Percentiles rank a stretch among this genome's conserved stretches.
Evolutionary conservation across 2,797 vertebrate genomes (phyloP).

Genomic region (Staurois parvus): DNA sequence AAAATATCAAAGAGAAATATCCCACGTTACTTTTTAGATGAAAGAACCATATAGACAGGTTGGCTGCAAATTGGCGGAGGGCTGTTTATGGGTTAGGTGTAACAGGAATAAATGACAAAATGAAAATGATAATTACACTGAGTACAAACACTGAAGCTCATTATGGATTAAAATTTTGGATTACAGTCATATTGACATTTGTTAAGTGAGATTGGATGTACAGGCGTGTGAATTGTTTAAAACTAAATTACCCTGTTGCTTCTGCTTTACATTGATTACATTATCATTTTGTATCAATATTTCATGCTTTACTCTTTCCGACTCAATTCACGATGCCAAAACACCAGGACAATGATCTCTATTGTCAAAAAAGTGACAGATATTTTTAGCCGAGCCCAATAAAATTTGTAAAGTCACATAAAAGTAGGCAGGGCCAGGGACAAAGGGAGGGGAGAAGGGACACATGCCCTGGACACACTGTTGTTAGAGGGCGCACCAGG

Average conservation of each 20-base stretch:
- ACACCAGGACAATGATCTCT: too few species aligned
- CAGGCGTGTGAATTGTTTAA: neutral
- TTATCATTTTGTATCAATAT: neutral
- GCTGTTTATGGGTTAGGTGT: conserved; percentile 13
- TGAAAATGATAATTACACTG: conserved; percentile 17
- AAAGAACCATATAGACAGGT: neutral
- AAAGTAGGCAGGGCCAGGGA: too few species aligned
- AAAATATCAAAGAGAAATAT: neutral
- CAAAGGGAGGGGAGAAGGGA: too few species aligned
- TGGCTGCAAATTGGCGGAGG: neutral
- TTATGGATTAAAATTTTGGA: neutral
- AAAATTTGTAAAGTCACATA: too few species aligned
- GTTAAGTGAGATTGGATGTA: neutral
- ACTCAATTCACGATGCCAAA: too few species aligned
- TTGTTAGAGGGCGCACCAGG: too few species aligned
- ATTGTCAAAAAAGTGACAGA: too few species aligned
- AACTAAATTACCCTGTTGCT: neutral
- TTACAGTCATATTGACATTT: too few species aligned
- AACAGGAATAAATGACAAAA: neutral
- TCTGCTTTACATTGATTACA: neutral
- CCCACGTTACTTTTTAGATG: neutral
- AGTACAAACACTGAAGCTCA: neutral
- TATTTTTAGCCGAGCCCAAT: too few species aligned
- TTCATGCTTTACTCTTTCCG: neutral
- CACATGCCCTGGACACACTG: too few species aligned